phyloP scores from a whole-genome alignment of 1,140 invertebrate genomes.

The Drosophila santomea region DNA sequence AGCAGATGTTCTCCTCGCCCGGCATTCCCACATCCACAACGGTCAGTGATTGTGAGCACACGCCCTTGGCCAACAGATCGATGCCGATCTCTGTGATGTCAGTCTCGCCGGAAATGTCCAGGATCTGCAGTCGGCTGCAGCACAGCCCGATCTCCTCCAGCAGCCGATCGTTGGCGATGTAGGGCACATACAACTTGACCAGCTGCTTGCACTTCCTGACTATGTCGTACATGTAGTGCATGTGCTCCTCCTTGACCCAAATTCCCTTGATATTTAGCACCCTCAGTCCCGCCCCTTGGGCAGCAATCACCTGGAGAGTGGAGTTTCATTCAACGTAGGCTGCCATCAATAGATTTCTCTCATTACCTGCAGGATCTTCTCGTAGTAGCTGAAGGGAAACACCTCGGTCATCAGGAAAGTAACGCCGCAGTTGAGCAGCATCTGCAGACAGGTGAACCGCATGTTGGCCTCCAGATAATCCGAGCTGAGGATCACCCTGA shows the following conservation, averaged over 20 bases:
- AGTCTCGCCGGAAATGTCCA: constrained; percentile 88
- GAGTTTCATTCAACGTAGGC: neutral
- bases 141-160: constrained; percentile 87
- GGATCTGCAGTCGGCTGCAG: constrained; percentile 86
- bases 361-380: constrained; percentile 87
- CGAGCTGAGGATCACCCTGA: constrained; percentile 87
- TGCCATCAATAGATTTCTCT: neutral
- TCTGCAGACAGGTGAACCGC: constrained; percentile 87
- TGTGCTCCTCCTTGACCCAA: constrained; percentile 89
- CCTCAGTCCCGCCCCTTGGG: constrained; percentile 87
- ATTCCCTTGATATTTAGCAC: constrained; percentile 89
- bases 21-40: constrained; percentile 88
- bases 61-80: constrained; percentile 85
- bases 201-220: constrained; percentile 86
- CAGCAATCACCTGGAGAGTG: constrained; percentile 85
- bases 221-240: constrained; percentile 87
- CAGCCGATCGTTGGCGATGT: constrained; percentile 89
- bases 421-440: constrained; percentile 87
- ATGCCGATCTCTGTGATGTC: constrained; percentile 88
- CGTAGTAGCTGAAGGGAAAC: constrained; percentile 88
- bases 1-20: constrained; percentile 88
- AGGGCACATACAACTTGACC: constrained; percentile 87
- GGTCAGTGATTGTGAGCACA: constrained; percentile 85
- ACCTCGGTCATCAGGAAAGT: constrained; percentile 87
- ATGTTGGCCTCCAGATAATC: constrained; percentile 88